Percentiles rank a stretch among this genome's conserved stretches.
phyloP scores from a whole-genome alignment of 1,140 invertebrate species.

The Semibalanus balanoides region DNA sequence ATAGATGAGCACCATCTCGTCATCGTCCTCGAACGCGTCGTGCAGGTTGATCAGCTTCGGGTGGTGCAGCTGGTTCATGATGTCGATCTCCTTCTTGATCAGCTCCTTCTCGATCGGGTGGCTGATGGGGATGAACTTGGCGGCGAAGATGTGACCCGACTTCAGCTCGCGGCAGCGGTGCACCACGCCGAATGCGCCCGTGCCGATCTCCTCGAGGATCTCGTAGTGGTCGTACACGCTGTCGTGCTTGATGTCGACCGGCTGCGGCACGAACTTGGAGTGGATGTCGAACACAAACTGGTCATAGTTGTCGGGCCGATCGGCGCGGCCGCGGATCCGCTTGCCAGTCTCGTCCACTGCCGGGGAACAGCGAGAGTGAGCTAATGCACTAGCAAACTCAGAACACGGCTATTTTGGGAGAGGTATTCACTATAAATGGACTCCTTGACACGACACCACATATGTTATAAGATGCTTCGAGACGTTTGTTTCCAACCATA shows the following conservation, averaged over 20 bases:
- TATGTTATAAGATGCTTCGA: too few relatives aligned
- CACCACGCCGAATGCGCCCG: conserved; percentile 96
- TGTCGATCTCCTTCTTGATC: conserved; percentile 95
- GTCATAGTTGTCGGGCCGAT: conserved; percentile 88
- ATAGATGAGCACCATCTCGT: conserved; percentile 98
- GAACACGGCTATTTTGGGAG: too few relatives aligned
- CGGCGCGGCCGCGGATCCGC: conserved; percentile 75
- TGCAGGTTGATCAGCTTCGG: conserved; percentile 93
- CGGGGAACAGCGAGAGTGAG: too few relatives aligned
- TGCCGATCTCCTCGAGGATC: conserved; percentile 97
- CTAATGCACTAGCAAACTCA: too few relatives aligned
- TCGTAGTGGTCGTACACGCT: conserved; percentile 97
- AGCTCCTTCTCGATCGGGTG: conserved; percentile 91
- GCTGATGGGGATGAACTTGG: conserved; percentile 95
- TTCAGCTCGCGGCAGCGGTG: conserved; percentile 90
- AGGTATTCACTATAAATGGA: too few relatives aligned
- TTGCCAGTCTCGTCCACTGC: conserved; percentile 78
- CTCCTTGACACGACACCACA: too few relatives aligned
- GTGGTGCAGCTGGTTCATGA: conserved; percentile 98
- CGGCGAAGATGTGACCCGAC: conserved; percentile 94
- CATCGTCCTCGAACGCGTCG: conserved; percentile 97
- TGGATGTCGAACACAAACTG: conserved; percentile 96
- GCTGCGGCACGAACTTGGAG: conserved; percentile 89
- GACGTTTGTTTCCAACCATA: too few relatives aligned
- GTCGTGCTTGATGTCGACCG: conserved; percentile 79